phyloP scores from a whole-genome alignment of 1,140 invertebrate species.

The Leptopilina boulardi region DNA sequence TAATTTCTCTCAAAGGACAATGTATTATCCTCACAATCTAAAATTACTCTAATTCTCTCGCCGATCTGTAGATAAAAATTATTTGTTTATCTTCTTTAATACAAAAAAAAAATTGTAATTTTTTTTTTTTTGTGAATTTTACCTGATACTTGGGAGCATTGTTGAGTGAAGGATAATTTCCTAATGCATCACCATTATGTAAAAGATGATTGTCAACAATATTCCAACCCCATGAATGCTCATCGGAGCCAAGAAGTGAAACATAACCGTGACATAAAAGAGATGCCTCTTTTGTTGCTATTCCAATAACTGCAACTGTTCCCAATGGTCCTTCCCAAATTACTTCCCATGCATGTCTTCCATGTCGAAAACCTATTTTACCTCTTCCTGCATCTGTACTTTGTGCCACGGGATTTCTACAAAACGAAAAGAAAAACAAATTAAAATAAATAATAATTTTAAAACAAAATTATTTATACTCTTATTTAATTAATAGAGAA shows the following conservation, averaged over 20 bases:
- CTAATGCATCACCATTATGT: slow-evolving; percentile 97
- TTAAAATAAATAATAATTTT: background rate
- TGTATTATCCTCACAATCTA: slow-evolving; percentile 98
- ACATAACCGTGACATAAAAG: slow-evolving; percentile 96
- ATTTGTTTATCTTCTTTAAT: too few species aligned
- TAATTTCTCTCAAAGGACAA: slow-evolving; percentile 99
- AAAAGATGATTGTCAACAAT: slow-evolving; percentile 97
- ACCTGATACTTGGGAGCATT: slow-evolving; percentile 99
- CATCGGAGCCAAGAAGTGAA: slow-evolving; percentile 94
- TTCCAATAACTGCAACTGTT: slow-evolving; percentile 95
- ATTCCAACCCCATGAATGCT: slow-evolving; percentile 99
- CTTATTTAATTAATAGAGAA: background rate
- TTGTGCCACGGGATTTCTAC: slow-evolving; percentile 96
- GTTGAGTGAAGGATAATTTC: slow-evolving; percentile 96
- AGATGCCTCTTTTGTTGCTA: slow-evolving; percentile 95
- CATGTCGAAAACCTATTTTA: slow-evolving; percentile 95
- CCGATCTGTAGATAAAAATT: slow-evolving; percentile 84
- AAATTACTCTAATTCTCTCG: slow-evolving; percentile 96
- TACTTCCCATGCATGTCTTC: slow-evolving; percentile 98
- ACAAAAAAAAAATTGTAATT: too few species aligned
- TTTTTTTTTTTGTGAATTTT: slow-evolving; percentile 50
- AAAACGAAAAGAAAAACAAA: slow-evolving; percentile 45
- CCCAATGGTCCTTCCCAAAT: slow-evolving; percentile 99
- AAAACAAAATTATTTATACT: background rate
- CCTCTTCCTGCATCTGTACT: slow-evolving; percentile 97